phyloP scores from a whole-genome alignment of 2,888 invertebrate genomes.

The Catocala nupta region DNA sequence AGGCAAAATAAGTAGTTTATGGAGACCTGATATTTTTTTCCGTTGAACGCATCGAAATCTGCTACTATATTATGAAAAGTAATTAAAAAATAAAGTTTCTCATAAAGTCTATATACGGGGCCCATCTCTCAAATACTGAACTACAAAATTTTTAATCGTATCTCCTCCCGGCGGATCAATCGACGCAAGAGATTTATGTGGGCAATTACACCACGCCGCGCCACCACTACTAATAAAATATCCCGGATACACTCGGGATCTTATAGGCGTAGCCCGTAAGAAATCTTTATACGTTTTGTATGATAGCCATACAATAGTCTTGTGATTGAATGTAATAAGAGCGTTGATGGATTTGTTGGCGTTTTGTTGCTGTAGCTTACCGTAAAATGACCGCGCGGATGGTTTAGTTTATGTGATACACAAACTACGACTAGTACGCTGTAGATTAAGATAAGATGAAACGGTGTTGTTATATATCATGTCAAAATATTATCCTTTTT shows the following conservation, averaged over 20 bases:
- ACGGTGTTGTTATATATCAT: too few relatives aligned
- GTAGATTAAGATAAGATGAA: too few relatives aligned
- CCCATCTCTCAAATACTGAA: conserved; percentile 8
- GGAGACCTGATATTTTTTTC: too few relatives aligned
- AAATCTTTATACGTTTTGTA: neutral
- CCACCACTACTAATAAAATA: conserved; percentile 42
- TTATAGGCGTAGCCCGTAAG: conserved; percentile 8
- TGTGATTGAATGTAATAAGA: neutral
- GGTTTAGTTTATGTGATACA: too few relatives aligned
- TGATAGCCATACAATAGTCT: neutral
- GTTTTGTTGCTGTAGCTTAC: neutral
- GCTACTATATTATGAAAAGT: too few relatives aligned
- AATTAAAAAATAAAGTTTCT: neutral
- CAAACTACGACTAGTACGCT: too few relatives aligned
- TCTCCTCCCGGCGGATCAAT: conserved; percentile 47
- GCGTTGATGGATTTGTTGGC: neutral
- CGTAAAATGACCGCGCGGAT: too few relatives aligned
- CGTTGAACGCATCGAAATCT: too few relatives aligned
- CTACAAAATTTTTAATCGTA: conserved; percentile 50
- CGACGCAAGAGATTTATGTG: conserved; percentile 57
- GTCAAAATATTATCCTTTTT: too few relatives aligned
- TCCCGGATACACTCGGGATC: conserved; percentile 21
- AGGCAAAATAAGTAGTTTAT: too few relatives aligned
- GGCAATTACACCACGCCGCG: conserved; percentile 52
- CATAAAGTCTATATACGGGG: neutral